Percentiles rank a stretch among this genome's conserved stretches.
phyloP scores from a whole-genome alignment of 2,888 invertebrate genomes.

The Andrena haemorrhoa region DNA sequence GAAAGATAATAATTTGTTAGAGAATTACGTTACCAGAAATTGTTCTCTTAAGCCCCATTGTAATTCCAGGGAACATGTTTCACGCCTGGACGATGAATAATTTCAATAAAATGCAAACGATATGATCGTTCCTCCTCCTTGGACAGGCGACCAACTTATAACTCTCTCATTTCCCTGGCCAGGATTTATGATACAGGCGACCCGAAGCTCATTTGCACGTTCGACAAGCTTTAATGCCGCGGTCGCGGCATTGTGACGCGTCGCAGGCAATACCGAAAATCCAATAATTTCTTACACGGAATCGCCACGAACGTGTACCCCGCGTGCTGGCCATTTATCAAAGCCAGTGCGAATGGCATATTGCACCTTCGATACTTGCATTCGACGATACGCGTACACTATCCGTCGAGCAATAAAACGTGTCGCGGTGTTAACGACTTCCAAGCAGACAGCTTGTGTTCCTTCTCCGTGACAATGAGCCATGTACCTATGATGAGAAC shows the following conservation, averaged over 20 bases:
- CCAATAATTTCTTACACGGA: conserved; percentile 51
- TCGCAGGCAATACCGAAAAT: conserved; percentile 36
- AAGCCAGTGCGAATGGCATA: conserved; percentile 36
- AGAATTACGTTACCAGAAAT: not conserved
- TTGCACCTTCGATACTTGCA: conserved; percentile 31
- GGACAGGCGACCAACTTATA: conserved; percentile 20
- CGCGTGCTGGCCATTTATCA: conserved; percentile 43
- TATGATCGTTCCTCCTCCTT: not conserved
- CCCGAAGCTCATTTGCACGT: conserved; percentile 12
- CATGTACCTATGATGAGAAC: conserved; percentile 10
- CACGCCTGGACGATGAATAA: conserved; percentile 2
- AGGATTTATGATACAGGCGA: conserved; percentile 18
- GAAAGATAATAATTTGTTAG: conserved; percentile 5
- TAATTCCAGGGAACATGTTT: conserved; percentile 6
- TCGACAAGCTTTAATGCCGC: not conserved
- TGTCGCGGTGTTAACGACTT: conserved; percentile 44
- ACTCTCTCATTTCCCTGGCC: not conserved
- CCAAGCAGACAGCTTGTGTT: conserved; percentile 29
- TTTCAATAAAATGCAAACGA: conserved; percentile 12
- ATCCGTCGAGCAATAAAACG: conserved; percentile 42
- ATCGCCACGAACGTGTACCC: conserved; percentile 44
- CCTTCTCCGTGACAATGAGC: conserved; percentile 44
- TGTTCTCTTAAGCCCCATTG: not conserved
- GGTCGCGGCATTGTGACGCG: conserved; percentile 31
- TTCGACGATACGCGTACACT: conserved; percentile 19